A percentile compares a stretch with the other conserved stretches of the same genome.
These are phyloP conservation scores for Parotia lawesii DNA, from an alignment of 2,113 vertebrate genomes.

Conservation along the genomic window DNA sequence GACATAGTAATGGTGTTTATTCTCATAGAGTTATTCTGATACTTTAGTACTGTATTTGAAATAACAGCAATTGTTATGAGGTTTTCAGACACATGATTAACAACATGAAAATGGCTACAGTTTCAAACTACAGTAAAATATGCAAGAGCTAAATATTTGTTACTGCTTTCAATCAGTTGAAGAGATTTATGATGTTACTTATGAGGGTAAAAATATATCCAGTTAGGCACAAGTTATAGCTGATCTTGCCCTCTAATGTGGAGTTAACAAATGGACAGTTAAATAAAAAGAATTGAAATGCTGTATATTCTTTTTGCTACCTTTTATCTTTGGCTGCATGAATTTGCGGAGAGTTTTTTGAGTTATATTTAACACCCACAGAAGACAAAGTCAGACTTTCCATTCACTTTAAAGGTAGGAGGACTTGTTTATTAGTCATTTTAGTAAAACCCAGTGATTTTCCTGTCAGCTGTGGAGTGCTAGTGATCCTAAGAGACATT, in stretches of 20 bases:
- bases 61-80: neutral
- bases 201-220: neutral
- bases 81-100: neutral
- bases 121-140: neutral
- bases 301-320: neutral
- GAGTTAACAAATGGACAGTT: neutral
- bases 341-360: neutral
- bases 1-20: neutral
- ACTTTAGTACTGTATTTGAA: neutral
- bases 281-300: neutral
- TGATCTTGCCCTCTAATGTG: neutral
- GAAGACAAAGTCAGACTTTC: slow-evolving; percentile 19
- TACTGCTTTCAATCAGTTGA: neutral
- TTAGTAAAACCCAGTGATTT: slow-evolving; percentile 22
- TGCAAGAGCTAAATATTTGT: neutral
- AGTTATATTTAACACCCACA: neutral
- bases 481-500: neutral
- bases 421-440: slow-evolving; percentile 35
- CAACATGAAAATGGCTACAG: neutral
- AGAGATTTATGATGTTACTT: neutral
- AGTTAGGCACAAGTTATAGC: neutral
- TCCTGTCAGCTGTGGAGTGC: neutral
- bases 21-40: neutral
- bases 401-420: slow-evolving; percentile 39
- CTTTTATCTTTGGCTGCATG: neutral